These are phyloP conservation scores for Brachyopa scutellaris DNA, from an alignment of 2,888 invertebrate genomes.

Conservation along the genomic window DNA sequence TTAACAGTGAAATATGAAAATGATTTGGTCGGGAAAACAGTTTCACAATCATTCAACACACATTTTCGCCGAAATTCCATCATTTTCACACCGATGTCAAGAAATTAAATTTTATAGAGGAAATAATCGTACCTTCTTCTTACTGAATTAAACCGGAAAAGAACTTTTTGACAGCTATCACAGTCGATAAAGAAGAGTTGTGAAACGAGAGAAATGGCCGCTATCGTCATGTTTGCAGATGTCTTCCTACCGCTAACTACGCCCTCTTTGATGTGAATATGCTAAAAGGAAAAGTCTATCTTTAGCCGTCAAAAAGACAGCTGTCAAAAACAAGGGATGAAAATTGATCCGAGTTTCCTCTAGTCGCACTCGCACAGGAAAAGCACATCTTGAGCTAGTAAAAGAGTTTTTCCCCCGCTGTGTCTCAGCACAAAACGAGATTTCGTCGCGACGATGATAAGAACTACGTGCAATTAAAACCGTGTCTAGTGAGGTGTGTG, in stretches of 20 bases:
- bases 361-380: constrained; percentile 48
- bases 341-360: constrained; percentile 69
- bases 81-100: constrained; percentile 76
- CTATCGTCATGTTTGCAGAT: neutral
- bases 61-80: constrained; percentile 22
- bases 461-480: constrained; percentile 35
- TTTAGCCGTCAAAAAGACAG: constrained; percentile 36
- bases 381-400: constrained; percentile 71
- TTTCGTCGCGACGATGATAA: constrained; percentile 21
- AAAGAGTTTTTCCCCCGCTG: constrained; percentile 61
- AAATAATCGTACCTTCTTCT: constrained; percentile 79
- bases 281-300: constrained; percentile 30
- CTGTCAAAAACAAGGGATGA: constrained; percentile 71
- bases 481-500: constrained; percentile 17
- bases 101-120: constrained; percentile 74
- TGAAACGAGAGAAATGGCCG: neutral
- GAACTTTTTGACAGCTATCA: constrained; percentile 77
- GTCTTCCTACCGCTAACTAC: neutral
- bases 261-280: constrained; percentile 17
- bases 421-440: constrained; percentile 62
- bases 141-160: constrained; percentile 82
- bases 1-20: constrained; percentile 70
- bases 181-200: constrained; percentile 52
- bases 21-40: constrained; percentile 21
- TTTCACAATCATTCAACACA: constrained; percentile 58